Base-by-base conservation (phyloP, 2,113 vertebrate species). In the Okapia johnstoni region DNA sequence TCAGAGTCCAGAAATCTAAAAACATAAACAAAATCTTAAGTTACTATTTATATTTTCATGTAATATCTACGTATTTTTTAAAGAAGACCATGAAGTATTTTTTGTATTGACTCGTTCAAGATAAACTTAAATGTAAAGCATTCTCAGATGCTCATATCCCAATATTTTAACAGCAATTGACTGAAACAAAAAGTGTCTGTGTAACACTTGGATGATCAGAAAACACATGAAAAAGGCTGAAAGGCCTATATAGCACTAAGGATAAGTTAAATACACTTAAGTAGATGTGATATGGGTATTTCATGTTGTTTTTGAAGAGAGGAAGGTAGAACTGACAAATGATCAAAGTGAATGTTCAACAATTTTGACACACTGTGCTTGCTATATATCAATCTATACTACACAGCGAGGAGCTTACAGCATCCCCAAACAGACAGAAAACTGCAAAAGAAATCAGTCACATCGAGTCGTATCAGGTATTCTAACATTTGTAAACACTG, bases 11-110 rank as follows among this genome's bases (percentile, higher is more conserved):
- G 33, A 93, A 77, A 81, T 79, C 16, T 95, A 80, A 93, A 84
- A 84, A 43, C 40, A 55, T 46, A 81, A 60, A 60, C 58, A 60
- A 89, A 60, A n/a, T 88, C 88, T 95, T 9, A 81, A 70, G 76
- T 30, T 16, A 50, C 33, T 80, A 33, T 33, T 77, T 77, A 88
- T 5, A 66, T 92, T 96, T 55, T 88, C 88, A 73, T 5, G 11
- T 36, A 97, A 93, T 63, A 97, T 97, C 96, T 43, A 98, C 98
- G 98, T 46, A 46, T 97, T 97, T 97, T 96, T 96, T 90, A 50
- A 93, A 84, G 4, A 87, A 97, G 93, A 83, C 79, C 90, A 96
- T 95, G 43, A 97, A 98, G 85, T 73, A 88, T 57, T 85, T 96
- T 96, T 86, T 98, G 90, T 90, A 84, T 15, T 25, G 16, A 89